Evolutionary conservation across 2,888 invertebrate species (phyloP).

Genomic region (Megamerina dolium): DNA sequence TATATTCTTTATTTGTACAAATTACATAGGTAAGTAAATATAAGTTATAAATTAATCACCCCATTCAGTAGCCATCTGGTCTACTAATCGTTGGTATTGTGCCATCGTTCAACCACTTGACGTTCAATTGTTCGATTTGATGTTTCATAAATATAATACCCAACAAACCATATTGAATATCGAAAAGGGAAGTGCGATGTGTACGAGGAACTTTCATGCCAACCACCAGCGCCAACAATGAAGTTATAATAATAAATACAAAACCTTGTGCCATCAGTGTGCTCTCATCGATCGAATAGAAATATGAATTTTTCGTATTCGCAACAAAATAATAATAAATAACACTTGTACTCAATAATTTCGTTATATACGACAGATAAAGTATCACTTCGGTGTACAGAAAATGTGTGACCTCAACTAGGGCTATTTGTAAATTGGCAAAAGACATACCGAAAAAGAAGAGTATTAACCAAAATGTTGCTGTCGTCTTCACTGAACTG

Average conservation of each 20-base stretch:
- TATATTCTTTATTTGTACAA: not conserved
- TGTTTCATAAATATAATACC: conserved; percentile 45
- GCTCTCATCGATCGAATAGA: conserved; percentile 36
- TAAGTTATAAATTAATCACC: not conserved
- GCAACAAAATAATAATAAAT: conserved; percentile 39
- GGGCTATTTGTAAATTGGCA: conserved; percentile 34
- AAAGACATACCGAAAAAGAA: conserved; percentile 37
- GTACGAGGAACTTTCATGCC: conserved; percentile 42
- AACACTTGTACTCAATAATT: conserved; percentile 33
- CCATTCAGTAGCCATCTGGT: conserved; percentile 16
- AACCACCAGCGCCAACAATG: conserved; percentile 38
- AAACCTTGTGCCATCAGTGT: conserved; percentile 43
- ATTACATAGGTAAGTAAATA: too few species aligned
- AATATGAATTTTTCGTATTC: conserved; percentile 36
- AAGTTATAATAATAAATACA: conserved; percentile 37
- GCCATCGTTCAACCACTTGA: conserved; percentile 41
- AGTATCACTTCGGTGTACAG: conserved; percentile 35
- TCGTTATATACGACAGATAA: conserved; percentile 31
- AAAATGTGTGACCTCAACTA: conserved; percentile 39
- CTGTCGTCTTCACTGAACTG: conserved; percentile 24
- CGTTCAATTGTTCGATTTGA: conserved; percentile 44
- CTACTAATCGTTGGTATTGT: conserved; percentile 40
- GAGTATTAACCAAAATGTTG: conserved; percentile 38
- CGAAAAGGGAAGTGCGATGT: conserved; percentile 34
- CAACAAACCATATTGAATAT: conserved; percentile 40